Base-by-base conservation (phyloP, 2,888 invertebrate genomes). In the Steinernema carpocapsae region DNA sequence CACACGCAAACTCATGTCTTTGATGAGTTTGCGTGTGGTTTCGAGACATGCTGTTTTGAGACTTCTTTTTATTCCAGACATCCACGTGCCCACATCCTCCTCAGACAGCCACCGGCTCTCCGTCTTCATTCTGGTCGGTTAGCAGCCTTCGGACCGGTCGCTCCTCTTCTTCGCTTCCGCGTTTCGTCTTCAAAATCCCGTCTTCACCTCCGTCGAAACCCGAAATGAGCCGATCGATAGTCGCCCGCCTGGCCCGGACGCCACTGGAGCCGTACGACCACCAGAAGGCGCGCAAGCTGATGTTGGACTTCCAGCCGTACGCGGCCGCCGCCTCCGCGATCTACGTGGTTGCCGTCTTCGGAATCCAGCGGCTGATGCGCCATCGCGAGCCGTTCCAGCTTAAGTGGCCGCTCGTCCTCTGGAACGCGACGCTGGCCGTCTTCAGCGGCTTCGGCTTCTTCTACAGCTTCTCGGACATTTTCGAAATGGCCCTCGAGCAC, bases 391-490 rank as follows among this genome's bases (percentile, higher is more conserved):
- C 64, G 64, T 64, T 64, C 32, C 7, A 26, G 10, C 64, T 64
- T 2, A 64, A 64, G 14, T 64, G 29, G 64, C 64, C 64, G 32
- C 64, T 64, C 4, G 64, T 64, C 32, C n/a, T 64, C 64, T 64
- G 64, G 64, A 64, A 64, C 37, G 29, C 29, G 7, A 19, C 26
- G 17, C 64, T 64, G 3, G 64, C 64, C 64, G 19, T 64, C 64
- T 64, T 64, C 32, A 64, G 64, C 17, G 64, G 12, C 2, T 17
- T 64, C 32, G 64, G 64, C 12, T 64, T 29, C 32, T 64, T 29
- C 32, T 64, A 64, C 26, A 17, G 26, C 32, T 29, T 29, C 32
- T 26, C 29, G 17, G 64, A 64, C 19, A 29, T 64, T 3, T 17
- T 17, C 64, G 17, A 29, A 4, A 64, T 64, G 64, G 64, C 64